Conservation (phyloP, 2,888 invertebrate genomes). For the Sinodicranocentrus sp. region DNA sequence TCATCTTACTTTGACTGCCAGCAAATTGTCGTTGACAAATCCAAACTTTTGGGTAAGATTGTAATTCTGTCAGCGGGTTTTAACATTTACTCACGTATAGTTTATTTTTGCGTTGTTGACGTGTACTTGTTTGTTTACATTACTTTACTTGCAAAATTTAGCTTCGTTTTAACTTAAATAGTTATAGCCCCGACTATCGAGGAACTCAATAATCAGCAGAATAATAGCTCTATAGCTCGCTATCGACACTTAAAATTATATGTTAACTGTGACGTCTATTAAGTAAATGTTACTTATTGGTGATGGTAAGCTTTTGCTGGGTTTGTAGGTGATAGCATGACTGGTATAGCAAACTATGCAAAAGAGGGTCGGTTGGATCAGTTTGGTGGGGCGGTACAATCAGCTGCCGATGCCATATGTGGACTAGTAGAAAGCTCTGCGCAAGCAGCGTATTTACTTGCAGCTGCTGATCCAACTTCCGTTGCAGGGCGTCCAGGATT, state of each 20-base stretch:
- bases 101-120: no score
- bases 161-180: no score
- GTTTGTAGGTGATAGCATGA: conserved; percentile 89
- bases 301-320: conserved; percentile 66
- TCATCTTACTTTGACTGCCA: conserved; percentile 95
- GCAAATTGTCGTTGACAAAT: conserved; percentile 92
- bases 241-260: background rate
- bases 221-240: no score
- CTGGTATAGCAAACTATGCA: conserved; percentile 95
- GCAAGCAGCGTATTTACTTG: conserved; percentile 96
- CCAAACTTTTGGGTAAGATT: conserved; percentile 85
- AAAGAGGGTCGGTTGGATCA: conserved; percentile 91
- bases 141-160: no score
- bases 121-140: no score
- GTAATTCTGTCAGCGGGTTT: background rate
- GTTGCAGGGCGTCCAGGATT: conserved; percentile 89
- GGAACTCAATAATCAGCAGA: background rate
- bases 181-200: background rate
- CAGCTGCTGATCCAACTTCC: conserved; percentile 93
- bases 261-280: conserved; percentile 53
- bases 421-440: conserved; percentile 95
- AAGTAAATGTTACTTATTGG: conserved; percentile 53
- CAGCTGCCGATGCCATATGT: conserved; percentile 92
- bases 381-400: conserved; percentile 90
- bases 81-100: conserved; percentile 9